A percentile compares a stretch with the other conserved stretches of the same genome.
These are phyloP conservation scores for Melolontha melolontha DNA, from an alignment of 2,888 invertebrate species.

Conservation along the genomic window DNA sequence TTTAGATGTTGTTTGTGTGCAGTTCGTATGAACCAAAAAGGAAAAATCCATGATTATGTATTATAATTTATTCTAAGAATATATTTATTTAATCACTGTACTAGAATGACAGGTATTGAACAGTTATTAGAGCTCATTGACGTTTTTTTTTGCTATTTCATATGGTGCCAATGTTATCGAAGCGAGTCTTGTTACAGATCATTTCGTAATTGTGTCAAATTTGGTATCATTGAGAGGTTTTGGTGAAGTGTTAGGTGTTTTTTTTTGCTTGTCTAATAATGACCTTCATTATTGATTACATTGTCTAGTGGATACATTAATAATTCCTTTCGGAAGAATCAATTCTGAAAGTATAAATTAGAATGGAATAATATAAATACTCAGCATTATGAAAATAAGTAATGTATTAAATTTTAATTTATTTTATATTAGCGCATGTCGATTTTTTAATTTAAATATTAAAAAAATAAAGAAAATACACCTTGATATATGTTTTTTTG, in stretches of 20 bases:
- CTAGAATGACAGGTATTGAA: constrained; percentile 13
- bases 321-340: constrained; percentile 9
- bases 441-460: too few relatives aligned
- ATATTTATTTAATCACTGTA: not conserved
- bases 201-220: constrained; percentile 19
- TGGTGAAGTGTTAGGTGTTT: constrained; percentile 11
- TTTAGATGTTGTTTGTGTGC: not conserved
- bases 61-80: constrained; percentile 6
- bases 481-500: too few relatives aligned
- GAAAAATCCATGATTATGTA: not conserved
- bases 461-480: too few relatives aligned
- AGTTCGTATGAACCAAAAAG: not conserved
- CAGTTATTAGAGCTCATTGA: constrained; percentile 21
- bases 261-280: not conserved
- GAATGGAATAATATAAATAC: too few relatives aligned
- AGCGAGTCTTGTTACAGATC: constrained; percentile 1
- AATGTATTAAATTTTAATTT: too few relatives aligned
- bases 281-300: constrained; percentile 24
- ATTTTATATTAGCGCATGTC: too few relatives aligned
- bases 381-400: too few relatives aligned
- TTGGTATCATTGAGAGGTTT: constrained; percentile 6
- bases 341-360: constrained; percentile 1
- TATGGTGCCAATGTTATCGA: constrained; percentile 1
- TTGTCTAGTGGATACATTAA: constrained; percentile 7
- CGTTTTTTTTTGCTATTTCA: constrained; percentile 4